phyloP scores from a whole-genome alignment of 2,888 invertebrate species.

The Priocnemis perturbator region DNA sequence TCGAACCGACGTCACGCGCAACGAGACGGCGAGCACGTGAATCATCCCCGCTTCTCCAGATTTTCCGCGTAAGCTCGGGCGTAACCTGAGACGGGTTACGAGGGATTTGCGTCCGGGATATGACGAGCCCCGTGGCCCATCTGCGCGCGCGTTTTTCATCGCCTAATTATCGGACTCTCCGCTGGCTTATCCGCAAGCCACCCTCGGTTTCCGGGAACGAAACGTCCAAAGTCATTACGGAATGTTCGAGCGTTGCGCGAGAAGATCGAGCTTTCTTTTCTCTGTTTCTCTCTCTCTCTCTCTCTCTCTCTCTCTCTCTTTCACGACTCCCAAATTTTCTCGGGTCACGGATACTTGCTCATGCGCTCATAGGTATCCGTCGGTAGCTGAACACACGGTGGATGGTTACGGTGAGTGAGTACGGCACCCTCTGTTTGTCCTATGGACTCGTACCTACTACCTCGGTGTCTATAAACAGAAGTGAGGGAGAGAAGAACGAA shows the following conservation, averaged over 20 bases:
- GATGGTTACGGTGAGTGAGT: constrained; percentile 69
- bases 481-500: constrained; percentile 48
- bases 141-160: constrained; percentile 42
- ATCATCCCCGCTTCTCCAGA: constrained; percentile 6
- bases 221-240: constrained; percentile 32
- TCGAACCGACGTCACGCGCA: constrained; percentile 51
- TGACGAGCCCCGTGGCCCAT: constrained; percentile 43
- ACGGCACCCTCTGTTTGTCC: constrained; percentile 71
- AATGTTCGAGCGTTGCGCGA: not conserved
- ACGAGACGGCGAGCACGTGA: constrained; percentile 42
- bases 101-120: constrained; percentile 58
- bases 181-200: constrained; percentile 24
- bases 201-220: not conserved
- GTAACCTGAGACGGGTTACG: constrained; percentile 64
- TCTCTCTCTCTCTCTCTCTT: no score
- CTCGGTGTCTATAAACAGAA: constrained; percentile 68
- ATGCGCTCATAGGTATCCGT: constrained; percentile 39
- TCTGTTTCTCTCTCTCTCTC: no score
- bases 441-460: constrained; percentile 63
- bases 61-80: constrained; percentile 29
- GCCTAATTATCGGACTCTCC: constrained; percentile 52
- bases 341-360: constrained; percentile 28
- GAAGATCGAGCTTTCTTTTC: no score
- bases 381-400: constrained; percentile 66
- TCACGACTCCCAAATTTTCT: no score